phyloP scores from a whole-genome alignment of 2,888 invertebrate genomes.

The Boloria selene region DNA sequence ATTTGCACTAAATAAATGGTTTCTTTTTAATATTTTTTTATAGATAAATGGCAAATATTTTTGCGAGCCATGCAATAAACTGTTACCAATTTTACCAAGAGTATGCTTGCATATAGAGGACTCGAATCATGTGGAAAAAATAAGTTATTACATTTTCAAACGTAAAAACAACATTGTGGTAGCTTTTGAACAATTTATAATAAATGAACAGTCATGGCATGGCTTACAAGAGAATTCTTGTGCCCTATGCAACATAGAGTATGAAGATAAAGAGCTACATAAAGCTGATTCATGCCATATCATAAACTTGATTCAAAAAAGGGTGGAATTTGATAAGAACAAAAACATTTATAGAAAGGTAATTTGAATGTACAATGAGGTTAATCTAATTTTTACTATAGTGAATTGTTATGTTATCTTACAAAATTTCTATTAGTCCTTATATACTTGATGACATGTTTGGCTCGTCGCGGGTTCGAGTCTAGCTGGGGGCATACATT shows the following conservation, averaged over 20 bases:
- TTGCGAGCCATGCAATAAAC: slow-evolving; percentile 58
- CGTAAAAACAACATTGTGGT: slow-evolving; percentile 45
- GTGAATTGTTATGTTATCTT: no score
- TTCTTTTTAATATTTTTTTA: slow-evolving; percentile 29
- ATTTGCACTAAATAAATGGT: not conserved
- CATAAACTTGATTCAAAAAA: slow-evolving; percentile 55
- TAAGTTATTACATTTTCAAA: slow-evolving; percentile 44
- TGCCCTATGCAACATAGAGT: slow-evolving; percentile 57
- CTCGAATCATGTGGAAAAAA: slow-evolving; percentile 49
- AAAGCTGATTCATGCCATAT: slow-evolving; percentile 50
- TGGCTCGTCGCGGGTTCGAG: no score
- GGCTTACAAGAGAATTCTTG: slow-evolving; percentile 57
- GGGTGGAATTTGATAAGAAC: slow-evolving; percentile 48
- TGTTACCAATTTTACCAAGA: slow-evolving; percentile 52
- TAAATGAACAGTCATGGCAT: slow-evolving; percentile 59
- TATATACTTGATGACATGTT: no score
- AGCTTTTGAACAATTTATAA: slow-evolving; percentile 50
- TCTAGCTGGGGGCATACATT: no score
- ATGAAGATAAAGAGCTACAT: slow-evolving; percentile 52
- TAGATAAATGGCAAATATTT: slow-evolving; percentile 63
- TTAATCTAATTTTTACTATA: no score
- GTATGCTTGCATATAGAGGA: slow-evolving; percentile 56
- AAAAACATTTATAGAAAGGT: slow-evolving; percentile 56
- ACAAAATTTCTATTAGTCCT: no score
- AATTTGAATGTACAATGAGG: slow-evolving; percentile 25